phyloP scores from a whole-genome alignment of 2,113 vertebrate genomes.

The Notothenia rossii region DNA sequence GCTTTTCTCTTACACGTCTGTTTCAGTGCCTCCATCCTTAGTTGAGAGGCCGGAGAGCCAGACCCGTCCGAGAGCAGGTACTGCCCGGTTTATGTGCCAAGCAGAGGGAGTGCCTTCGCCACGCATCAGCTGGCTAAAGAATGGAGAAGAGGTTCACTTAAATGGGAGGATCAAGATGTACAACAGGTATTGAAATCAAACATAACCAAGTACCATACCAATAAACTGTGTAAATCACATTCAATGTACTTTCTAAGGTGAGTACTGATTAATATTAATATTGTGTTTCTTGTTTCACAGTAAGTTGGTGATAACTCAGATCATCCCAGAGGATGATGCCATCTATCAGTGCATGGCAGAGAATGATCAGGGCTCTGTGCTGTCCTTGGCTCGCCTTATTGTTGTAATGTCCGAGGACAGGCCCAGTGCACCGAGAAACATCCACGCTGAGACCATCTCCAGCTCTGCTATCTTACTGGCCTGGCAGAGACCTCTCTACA shows the following conservation, averaged over 20 bases:
- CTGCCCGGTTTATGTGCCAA: slow-evolving; percentile 95
- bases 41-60: slow-evolving; percentile 95
- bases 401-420: slow-evolving; percentile 98
- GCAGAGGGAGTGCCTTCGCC: slow-evolving; percentile 92
- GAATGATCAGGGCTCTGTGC: slow-evolving; percentile 90
- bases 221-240: neutral
- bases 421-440: slow-evolving; percentile 92
- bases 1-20: neutral
- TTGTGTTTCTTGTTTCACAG: slow-evolving; percentile 72
- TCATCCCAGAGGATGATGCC: slow-evolving; percentile 97
- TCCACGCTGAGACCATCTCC: slow-evolving; percentile 95
- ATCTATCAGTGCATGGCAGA: slow-evolving; percentile 98
- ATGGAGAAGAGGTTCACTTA: slow-evolving; percentile 92
- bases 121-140: slow-evolving; percentile 95
- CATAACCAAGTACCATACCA: neutral
- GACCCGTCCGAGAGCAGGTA: slow-evolving; percentile 95
- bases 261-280: slow-evolving; percentile 1
- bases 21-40: slow-evolving; percentile 91
- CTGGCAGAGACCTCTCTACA: slow-evolving; percentile 95
- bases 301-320: slow-evolving; percentile 99
- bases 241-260: neutral
- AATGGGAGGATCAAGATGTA: slow-evolving; percentile 99
- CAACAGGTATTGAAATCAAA: slow-evolving; percentile 87
- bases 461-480: slow-evolving; percentile 97
- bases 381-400: slow-evolving; percentile 92